Evolutionary conservation across 2,888 invertebrate genomes (phyloP), one percentile per base, ranked within the genome.

Genomic region (Leptopilina drosophilae): DNA sequence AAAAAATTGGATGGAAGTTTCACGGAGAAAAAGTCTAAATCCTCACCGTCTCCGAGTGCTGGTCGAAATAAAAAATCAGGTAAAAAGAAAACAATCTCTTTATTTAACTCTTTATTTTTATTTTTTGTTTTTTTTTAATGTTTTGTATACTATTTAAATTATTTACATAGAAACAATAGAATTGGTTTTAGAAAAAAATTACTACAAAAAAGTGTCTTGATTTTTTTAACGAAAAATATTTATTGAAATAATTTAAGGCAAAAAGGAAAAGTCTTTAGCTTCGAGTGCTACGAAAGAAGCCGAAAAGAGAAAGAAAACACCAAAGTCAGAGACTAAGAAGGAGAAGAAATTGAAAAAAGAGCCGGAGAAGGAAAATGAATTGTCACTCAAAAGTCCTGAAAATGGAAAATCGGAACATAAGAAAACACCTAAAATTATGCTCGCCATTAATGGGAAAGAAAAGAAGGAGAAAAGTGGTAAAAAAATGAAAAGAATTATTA

Each of bases 371-470:
- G 78, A 82, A 26, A 76, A 87, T 46, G 84, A 82, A 62, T 85
- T 86, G 84, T 77, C 77, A n/a, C n/a, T 9, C 14, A 33, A 56
- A 56, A 56, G 33, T n/a, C 66, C 82, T 82, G 53, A 80, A 76
- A 56, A 62, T 15, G 49, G 87, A 85, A 79, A 87, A 87, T 65
- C 86, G 82, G 84, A 77, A 33, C 77, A 82, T 81, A 14, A 77
- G 42, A 77, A 80, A 64, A 26, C 75, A 5, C 84, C 82, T 9
- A 86, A 84, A 79, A 69, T 81, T 6, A 86, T 85, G 76, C 79
- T 88, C 11, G 33, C 42, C 12, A 80, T 56, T 11, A 59, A 56
- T n/a, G 73, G 40, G 33, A 73, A 73, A 5, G 73, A 73, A 6
- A 76, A 82, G 77, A 78, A 81, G 75, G 77, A 33, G 15, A 77